Percentiles rank a stretch among this genome's conserved stretches.
These are phyloP conservation scores for Callopanchax toddi DNA, from an alignment of 2,113 vertebrate genomes.

Conservation along the genomic window DNA sequence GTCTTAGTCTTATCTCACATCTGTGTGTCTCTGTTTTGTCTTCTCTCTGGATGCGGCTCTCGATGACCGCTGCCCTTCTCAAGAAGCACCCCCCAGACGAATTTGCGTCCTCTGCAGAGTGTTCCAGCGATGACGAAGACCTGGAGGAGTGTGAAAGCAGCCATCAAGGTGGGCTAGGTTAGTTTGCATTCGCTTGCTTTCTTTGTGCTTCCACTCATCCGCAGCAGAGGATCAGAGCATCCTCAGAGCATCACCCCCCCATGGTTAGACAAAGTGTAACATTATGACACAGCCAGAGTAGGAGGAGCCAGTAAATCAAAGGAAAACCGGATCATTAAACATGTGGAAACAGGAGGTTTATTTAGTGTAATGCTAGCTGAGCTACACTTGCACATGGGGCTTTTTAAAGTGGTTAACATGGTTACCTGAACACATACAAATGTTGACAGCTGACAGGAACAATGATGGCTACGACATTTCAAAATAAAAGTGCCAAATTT, in stretches of 20 bases:
- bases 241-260: slow-evolving; percentile 90
- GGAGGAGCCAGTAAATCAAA: neutral
- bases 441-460: slow-evolving; percentile 79
- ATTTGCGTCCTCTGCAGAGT: slow-evolving; percentile 95
- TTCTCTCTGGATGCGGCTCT: slow-evolving; percentile 13
- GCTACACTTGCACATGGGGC: slow-evolving; percentile 89
- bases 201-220: slow-evolving; percentile 81
- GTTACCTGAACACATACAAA: slow-evolving; percentile 82
- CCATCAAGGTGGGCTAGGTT: slow-evolving; percentile 98
- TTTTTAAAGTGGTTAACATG: slow-evolving; percentile 85
- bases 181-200: slow-evolving; percentile 95
- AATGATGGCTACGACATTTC: slow-evolving; percentile 41
- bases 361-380: slow-evolving; percentile 18
- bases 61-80: slow-evolving; percentile 19
- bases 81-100: slow-evolving; percentile 86
- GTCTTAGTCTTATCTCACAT: neutral
- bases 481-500: slow-evolving; percentile 79
- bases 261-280: slow-evolving; percentile 86
- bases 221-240: slow-evolving; percentile 79
- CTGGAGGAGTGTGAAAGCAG: slow-evolving; percentile 95
- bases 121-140: slow-evolving; percentile 98
- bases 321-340: neutral
- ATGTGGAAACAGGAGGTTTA: slow-evolving; percentile 10
- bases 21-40: neutral
- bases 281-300: slow-evolving; percentile 32